A percentile compares a stretch with the other conserved stretches of the same genome.
phyloP scores from a whole-genome alignment of 2,888 invertebrate genomes.

The Cheilosia scutellata region DNA sequence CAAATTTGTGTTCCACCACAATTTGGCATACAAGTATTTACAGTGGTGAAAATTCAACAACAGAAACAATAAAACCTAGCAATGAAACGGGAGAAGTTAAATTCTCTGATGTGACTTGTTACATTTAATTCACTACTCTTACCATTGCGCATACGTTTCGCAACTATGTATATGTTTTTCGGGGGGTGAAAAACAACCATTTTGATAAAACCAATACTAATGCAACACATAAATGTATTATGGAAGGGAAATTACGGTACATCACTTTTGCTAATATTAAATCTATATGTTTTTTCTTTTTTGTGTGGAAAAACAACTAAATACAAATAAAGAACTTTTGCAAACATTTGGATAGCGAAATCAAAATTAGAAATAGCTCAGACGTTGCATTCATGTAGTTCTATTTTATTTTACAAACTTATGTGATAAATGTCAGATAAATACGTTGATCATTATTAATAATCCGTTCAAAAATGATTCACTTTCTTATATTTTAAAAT shows the following conservation, averaged over 20 bases:
- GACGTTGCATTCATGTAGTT: constrained; percentile 31
- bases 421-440: constrained; percentile 8
- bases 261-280: neutral
- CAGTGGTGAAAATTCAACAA: too few relatives aligned
- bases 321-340: constrained; percentile 23
- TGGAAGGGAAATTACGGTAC: constrained; percentile 58
- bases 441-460: constrained; percentile 1
- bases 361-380: constrained; percentile 31
- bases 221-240: neutral
- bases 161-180: too few relatives aligned
- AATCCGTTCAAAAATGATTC: constrained; percentile 2
- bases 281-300: neutral
- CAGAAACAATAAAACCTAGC: too few relatives aligned
- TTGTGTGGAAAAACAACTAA: constrained; percentile 9
- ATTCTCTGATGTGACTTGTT: too few relatives aligned
- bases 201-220: neutral
- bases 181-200: too few relatives aligned
- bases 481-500: constrained; percentile 40
- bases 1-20: too few relatives aligned
- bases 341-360: constrained; percentile 17
- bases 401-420: constrained; percentile 21
- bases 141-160: too few relatives aligned
- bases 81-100: too few relatives aligned
- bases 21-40: too few relatives aligned
- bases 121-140: too few relatives aligned